Evolutionary conservation across 2,113 vertebrate genomes (phyloP).

Genomic region (Scomber scombrus): DNA sequence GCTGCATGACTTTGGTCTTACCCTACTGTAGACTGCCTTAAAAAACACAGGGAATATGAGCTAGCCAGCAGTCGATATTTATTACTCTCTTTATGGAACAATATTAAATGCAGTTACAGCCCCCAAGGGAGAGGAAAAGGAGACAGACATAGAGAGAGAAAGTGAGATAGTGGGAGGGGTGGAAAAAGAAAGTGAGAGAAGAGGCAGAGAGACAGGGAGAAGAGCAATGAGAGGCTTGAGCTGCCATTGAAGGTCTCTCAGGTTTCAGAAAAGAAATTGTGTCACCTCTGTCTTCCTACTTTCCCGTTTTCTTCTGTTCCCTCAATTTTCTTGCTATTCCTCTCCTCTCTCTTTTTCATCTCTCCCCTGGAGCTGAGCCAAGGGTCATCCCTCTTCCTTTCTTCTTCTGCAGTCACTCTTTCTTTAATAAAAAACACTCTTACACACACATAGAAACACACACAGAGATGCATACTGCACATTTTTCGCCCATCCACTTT

Average conservation of each 20-base stretch:
- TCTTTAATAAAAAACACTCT: slow-evolving; percentile 62
- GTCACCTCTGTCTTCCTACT: slow-evolving; percentile 48
- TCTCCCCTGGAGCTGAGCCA: slow-evolving; percentile 62
- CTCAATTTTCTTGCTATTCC: slow-evolving; percentile 30
- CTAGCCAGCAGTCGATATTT: slow-evolving; percentile 83
- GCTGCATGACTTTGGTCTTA: slow-evolving; percentile 71
- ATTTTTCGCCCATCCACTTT: slow-evolving; percentile 7
- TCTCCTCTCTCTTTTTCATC: slow-evolving; percentile 47
- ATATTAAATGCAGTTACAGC: slow-evolving; percentile 82
- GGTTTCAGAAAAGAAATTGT: slow-evolving; percentile 68
- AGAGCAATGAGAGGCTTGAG: slow-evolving; percentile 15
- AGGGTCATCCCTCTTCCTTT: slow-evolving; percentile 56
- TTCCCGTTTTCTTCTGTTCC: slow-evolving; percentile 49
- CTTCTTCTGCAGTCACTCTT: slow-evolving; percentile 18
- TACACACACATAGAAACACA: slow-evolving; percentile 7
- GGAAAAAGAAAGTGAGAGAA: slow-evolving; percentile 48
- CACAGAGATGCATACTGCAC: slow-evolving; percentile 16
- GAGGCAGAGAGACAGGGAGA: slow-evolving; percentile 19
- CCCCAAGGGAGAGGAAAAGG: slow-evolving; percentile 64
- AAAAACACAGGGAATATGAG: slow-evolving; percentile 77
- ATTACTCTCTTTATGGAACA: slow-evolving; percentile 82
- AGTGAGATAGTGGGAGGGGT: slow-evolving; percentile 47
- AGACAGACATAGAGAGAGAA: slow-evolving; percentile 43
- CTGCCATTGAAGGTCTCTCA: slow-evolving; percentile 60
- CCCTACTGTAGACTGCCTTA: slow-evolving; percentile 63